A percentile compares a stretch with the other conserved stretches of the same genome.
Evolutionary conservation across 1,140 invertebrate species (phyloP).

Genomic region (Heliconius congener): DNA sequence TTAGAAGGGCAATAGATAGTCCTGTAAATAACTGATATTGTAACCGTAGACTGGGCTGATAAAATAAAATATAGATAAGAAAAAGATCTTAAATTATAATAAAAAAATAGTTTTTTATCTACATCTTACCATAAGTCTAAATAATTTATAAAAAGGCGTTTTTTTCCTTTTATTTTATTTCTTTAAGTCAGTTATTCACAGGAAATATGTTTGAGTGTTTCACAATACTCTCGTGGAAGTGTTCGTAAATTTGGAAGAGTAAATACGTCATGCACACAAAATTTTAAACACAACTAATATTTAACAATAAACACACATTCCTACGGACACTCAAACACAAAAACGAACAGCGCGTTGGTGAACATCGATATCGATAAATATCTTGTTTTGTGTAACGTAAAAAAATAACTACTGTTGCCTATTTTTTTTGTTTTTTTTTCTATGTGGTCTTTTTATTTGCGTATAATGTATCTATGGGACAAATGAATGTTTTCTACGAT

Average conservation of each 20-base stretch:
- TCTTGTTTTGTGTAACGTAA: not conserved
- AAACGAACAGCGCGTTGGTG: constrained; percentile 44
- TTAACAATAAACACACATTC: constrained; percentile 71
- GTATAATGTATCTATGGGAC: not conserved
- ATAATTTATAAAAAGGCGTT: not conserved
- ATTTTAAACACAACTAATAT: constrained; percentile 58
- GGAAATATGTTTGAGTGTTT: constrained; percentile 48
- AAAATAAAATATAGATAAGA: not conserved
- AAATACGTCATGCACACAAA: constrained; percentile 51
- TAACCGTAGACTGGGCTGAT: constrained; percentile 59
- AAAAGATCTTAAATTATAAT: not conserved
- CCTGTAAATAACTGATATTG: constrained; percentile 71
- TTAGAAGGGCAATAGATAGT: constrained; percentile 18
- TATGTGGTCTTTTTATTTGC: not conserved
- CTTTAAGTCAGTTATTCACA: constrained; percentile 61
- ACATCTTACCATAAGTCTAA: not conserved
- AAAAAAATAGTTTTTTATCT: not conserved
- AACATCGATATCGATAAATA: constrained; percentile 49
- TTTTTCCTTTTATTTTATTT: not conserved
- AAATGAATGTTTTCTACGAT: not conserved
- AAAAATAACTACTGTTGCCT: not conserved
- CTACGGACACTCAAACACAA: constrained; percentile 72
- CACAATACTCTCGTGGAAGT: constrained; percentile 33
- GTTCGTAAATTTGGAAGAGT: constrained; percentile 38
- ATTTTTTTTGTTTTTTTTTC: not conserved